Conservation (phyloP, 2,113 vertebrate genomes). For the Pardalotus punctatus region DNA sequence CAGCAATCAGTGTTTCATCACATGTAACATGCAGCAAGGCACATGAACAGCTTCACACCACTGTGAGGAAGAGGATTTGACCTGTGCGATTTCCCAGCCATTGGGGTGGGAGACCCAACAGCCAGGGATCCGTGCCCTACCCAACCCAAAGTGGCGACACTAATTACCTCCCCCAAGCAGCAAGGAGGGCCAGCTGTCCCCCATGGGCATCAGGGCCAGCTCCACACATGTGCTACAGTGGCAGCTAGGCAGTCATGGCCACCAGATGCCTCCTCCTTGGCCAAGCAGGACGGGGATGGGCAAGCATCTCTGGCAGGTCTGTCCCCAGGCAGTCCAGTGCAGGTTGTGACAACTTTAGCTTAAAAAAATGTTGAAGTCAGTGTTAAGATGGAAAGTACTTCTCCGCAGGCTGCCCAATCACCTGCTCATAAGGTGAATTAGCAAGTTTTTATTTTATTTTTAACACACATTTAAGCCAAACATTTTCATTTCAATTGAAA, state of each 20-base stretch:
- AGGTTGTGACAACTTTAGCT: neutral
- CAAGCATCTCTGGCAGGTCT: neutral
- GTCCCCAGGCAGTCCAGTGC: fast-evolving
- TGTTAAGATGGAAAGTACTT: neutral
- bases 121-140: neutral
- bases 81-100: neutral
- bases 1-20: neutral
- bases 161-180: neutral
- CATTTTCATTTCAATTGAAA: neutral
- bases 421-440: neutral
- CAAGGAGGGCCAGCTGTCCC: fast-evolving
- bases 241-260: neutral
- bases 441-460: neutral
- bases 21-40: fast-evolving
- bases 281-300: neutral
- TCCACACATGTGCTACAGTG: neutral
- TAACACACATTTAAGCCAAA: neutral
- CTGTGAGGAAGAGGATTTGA: neutral
- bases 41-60: neutral
- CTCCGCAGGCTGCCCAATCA: neutral
- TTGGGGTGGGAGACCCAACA: neutral
- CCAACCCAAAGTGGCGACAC: neutral
- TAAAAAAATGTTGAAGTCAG: neutral
- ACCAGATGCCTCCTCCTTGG: neutral
- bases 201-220: fast-evolving